Conservation (phyloP, 1,140 invertebrate species). For the Leptinotarsa defecta region DNA sequence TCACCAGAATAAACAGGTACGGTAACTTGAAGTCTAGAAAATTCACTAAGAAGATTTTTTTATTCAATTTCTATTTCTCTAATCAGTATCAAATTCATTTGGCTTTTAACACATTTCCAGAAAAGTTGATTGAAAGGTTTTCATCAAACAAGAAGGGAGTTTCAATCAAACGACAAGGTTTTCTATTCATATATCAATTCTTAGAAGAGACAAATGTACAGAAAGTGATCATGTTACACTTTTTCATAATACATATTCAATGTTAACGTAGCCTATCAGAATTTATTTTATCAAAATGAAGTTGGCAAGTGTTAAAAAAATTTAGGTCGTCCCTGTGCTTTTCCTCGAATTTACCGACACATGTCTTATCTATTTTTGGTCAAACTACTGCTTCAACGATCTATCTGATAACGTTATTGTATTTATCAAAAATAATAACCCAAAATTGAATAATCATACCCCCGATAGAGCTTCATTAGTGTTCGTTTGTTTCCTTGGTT, state of each 20-base stretch:
- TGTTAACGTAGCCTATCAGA: background rate
- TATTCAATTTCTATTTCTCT: too few relatives aligned
- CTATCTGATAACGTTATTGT: background rate
- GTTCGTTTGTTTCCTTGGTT: background rate
- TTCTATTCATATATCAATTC: background rate
- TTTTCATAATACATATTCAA: background rate
- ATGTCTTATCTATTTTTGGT: background rate
- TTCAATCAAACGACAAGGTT: background rate
- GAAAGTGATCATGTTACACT: background rate
- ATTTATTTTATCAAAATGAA: background rate
- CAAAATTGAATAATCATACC: conserved; percentile 18
- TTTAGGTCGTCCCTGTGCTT: background rate
- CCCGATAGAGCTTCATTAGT: conserved; percentile 14
- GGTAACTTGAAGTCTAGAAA: too few relatives aligned
- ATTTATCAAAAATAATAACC: conserved; percentile 13
- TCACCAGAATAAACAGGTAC: too few relatives aligned
- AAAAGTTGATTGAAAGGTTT: too few relatives aligned
- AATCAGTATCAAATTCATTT: too few relatives aligned
- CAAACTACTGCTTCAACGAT: background rate
- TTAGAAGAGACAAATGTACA: background rate
- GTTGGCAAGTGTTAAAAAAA: background rate
- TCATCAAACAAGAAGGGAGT: too few relatives aligned
- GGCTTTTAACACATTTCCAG: too few relatives aligned
- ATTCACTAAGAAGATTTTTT: too few relatives aligned
- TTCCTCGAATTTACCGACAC: background rate